phyloP scores from a whole-genome alignment of 2,888 invertebrate genomes.

The Tromatobia lineatoria region DNA sequence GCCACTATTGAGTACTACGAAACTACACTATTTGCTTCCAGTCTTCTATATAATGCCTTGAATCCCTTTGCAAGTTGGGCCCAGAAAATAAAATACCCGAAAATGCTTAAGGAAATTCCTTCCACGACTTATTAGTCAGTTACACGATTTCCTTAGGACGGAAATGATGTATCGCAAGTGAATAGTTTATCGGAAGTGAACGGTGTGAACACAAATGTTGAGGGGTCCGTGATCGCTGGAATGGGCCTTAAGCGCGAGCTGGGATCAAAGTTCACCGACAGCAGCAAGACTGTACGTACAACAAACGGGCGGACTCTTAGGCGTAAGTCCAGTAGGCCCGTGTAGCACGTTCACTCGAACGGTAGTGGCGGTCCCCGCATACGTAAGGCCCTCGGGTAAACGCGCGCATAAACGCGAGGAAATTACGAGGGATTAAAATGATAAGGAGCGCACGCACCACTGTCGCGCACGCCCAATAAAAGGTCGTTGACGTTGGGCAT shows the following conservation, averaged over 20 bases:
- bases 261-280: constrained; percentile 75
- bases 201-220: constrained; percentile 49
- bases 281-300: constrained; percentile 37
- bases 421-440: constrained; percentile 78
- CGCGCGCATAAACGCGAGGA: constrained; percentile 69
- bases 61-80: not conserved
- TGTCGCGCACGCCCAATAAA: constrained; percentile 72
- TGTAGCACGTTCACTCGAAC: constrained; percentile 61
- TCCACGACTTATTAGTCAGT: constrained; percentile 5
- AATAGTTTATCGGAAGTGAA: not conserved
- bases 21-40: not conserved
- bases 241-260: constrained; percentile 63
- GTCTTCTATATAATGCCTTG: not conserved
- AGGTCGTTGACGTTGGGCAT: constrained; percentile 76
- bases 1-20: not conserved
- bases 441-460: constrained; percentile 74
- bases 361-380: constrained; percentile 53
- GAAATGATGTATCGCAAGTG: constrained; percentile 65
- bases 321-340: constrained; percentile 67
- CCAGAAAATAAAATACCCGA: not conserved
- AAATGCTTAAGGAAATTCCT: not conserved
- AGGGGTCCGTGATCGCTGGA: constrained; percentile 32
- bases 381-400: constrained; percentile 56
- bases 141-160: constrained; percentile 45
- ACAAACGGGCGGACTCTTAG: constrained; percentile 51